Conservation (phyloP, 1,140 invertebrate species). For the Saccostrea echinata region DNA sequence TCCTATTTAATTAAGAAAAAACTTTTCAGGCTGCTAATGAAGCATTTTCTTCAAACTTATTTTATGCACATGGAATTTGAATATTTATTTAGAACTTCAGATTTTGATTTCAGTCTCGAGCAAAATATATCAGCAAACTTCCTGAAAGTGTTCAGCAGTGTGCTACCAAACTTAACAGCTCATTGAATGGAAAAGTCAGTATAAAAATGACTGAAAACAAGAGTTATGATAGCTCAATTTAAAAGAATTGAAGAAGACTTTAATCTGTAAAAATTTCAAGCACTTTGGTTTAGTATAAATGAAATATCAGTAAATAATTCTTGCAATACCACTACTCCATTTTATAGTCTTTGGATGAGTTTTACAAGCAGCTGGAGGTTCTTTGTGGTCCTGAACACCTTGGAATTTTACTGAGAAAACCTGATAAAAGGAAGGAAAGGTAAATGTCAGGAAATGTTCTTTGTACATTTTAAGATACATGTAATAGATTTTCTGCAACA, state of each 20-base stretch:
- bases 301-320: background rate
- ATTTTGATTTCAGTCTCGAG: conserved; percentile 78
- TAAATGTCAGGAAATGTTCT: conserved; percentile 65
- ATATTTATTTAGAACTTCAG: too few species aligned
- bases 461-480: too few species aligned
- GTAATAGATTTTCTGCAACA: too few species aligned
- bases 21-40: too few species aligned
- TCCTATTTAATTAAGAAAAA: too few species aligned
- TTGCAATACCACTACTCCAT: background rate
- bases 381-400: conserved; percentile 85
- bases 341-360: conserved; percentile 85
- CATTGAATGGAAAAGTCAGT: conserved; percentile 79
- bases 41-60: too few species aligned
- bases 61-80: too few species aligned
- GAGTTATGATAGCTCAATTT: background rate
- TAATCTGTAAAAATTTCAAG: background rate
- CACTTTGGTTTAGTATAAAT: background rate
- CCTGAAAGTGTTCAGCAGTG: conserved; percentile 83
- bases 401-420: conserved; percentile 92
- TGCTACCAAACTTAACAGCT: conserved; percentile 76
- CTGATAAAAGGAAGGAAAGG: conserved; percentile 93
- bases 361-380: conserved; percentile 87
- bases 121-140: conserved; percentile 81
- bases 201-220: background rate
- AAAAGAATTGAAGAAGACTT: background rate